These are phyloP conservation scores for Aricia agestis DNA, from an alignment of 1,140 invertebrate species.

Conservation along the genomic window DNA sequence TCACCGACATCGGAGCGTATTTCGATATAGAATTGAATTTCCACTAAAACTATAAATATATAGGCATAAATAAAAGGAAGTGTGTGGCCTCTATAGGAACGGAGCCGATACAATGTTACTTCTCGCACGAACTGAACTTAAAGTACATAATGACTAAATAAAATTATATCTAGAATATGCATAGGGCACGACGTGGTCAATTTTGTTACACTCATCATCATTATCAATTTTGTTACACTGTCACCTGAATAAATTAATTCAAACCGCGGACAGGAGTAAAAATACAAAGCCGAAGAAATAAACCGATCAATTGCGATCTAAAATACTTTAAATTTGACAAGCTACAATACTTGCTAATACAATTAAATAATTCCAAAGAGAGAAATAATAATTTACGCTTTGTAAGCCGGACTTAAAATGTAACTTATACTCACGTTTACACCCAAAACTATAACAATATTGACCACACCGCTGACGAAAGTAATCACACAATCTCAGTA, in stretches of 20 bases:
- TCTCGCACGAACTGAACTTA: conserved; percentile 60
- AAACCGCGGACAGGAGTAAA: no score
- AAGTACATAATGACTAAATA: conserved; percentile 67
- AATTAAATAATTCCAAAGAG: no score
- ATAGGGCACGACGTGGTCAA: conserved; percentile 39
- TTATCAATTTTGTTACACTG: conserved; percentile 31
- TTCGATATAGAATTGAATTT: conserved; percentile 39
- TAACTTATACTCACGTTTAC: no score
- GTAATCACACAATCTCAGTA: conserved; percentile 59
- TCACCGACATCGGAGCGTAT: conserved; percentile 37
- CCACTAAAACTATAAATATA: conserved; percentile 43
- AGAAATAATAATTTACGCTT: no score
- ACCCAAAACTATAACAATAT: conserved; percentile 5
- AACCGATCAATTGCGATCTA: no score
- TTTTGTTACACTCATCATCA: conserved; percentile 18
- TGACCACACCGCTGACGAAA: not conserved
- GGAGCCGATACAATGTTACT: conserved; percentile 56
- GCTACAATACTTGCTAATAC: no score
- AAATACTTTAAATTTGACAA: no score
- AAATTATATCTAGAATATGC: conserved; percentile 66
- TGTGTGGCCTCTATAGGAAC: conserved; percentile 64
- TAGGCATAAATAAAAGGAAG: conserved; percentile 66
- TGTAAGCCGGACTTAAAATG: no score
- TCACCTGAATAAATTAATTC: not conserved
- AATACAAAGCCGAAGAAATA: no score